phyloP scores from a whole-genome alignment of 2,888 invertebrate species.

The Cephus runcator region DNA sequence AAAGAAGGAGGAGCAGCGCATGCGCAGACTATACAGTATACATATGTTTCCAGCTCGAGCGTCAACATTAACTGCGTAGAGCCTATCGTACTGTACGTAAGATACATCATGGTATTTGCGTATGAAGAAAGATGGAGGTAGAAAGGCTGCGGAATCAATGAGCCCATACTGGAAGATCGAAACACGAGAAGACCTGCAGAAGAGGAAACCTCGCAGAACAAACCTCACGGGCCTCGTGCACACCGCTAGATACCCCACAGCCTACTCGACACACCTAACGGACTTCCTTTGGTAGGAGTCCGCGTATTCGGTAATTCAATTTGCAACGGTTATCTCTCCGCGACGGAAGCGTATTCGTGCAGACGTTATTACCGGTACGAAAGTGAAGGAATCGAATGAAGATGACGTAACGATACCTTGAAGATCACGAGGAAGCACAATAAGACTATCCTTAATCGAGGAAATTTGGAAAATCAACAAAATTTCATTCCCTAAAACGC shows the following conservation, averaged over 20 bases:
- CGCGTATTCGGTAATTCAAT: conserved; percentile 48
- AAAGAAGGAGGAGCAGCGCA: no score
- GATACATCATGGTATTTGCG: background rate
- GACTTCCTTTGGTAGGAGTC: conserved; percentile 60
- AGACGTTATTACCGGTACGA: no score
- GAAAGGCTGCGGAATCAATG: background rate
- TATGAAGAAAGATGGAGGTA: background rate
- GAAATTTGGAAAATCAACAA: background rate
- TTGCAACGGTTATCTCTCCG: conserved; percentile 32
- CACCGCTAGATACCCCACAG: conserved; percentile 49
- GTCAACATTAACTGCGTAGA: no score
- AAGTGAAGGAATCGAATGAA: background rate
- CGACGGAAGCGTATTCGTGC: conserved; percentile 23
- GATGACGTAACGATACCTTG: background rate
- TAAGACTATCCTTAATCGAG: background rate
- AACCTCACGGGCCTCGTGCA: conserved; percentile 50
- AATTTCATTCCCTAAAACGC: background rate
- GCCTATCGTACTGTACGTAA: no score
- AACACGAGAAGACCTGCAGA: conserved; percentile 35
- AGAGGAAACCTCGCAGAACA: conserved; percentile 63
- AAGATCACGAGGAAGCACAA: background rate
- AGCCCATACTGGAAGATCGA: conserved; percentile 48
- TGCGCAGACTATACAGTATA: no score
- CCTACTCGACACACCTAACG: conserved; percentile 56
- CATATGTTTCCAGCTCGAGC: no score